Percentiles rank a stretch among this genome's conserved stretches.
Conservation (phyloP, 1,140 invertebrate species). For the Melanaphis sacchari region DNA sequence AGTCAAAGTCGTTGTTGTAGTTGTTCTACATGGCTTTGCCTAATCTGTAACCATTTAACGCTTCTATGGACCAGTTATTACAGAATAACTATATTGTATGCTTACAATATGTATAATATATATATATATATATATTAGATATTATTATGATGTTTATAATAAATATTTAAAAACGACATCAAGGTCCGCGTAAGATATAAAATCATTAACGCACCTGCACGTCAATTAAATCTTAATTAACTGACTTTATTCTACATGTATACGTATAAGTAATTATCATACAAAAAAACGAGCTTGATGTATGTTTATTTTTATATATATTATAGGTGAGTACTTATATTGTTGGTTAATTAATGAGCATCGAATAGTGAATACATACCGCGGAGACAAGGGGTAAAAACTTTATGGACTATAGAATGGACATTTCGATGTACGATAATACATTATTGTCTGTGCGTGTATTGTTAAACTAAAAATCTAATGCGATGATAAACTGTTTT, state of each 20-base stretch:
- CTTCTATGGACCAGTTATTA: neutral
- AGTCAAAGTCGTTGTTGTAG: neutral
- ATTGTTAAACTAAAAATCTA: neutral
- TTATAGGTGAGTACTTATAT: neutral
- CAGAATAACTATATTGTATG: no score
- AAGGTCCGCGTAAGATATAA: neutral
- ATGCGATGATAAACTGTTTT: neutral
- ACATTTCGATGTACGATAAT: neutral
- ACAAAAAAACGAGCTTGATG: neutral
- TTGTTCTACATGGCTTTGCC: neutral
- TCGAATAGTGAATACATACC: neutral
- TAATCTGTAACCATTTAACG: neutral
- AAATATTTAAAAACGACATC: neutral
- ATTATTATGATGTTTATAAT: neutral
- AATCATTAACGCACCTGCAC: neutral
- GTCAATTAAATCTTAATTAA: conserved; percentile 27
- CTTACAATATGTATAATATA: no score
- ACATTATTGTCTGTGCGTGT: neutral
- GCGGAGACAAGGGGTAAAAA: neutral
- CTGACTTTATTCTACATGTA: no score
- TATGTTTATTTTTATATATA: neutral
- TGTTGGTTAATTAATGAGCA: neutral
- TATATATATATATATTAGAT: no score
- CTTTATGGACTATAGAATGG: neutral
- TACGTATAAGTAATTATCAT: neutral